These are phyloP conservation scores for Megamerina dolium DNA, from an alignment of 2,888 invertebrate genomes.

Conservation along the genomic window DNA sequence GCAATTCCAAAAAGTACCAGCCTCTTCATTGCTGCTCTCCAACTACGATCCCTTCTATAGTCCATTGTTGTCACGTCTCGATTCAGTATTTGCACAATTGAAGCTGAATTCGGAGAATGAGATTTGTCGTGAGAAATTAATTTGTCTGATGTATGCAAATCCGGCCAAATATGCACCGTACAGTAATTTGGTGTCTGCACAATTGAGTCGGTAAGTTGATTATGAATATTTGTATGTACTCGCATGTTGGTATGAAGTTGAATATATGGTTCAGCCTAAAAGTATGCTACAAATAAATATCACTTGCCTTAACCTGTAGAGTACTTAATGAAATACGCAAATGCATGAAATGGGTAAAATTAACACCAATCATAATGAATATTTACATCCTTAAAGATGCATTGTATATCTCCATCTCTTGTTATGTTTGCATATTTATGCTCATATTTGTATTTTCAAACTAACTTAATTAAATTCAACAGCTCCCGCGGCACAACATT, in stretches of 20 bases:
- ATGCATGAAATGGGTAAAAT: too few relatives aligned
- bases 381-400: too few relatives aligned
- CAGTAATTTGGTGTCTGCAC: constrained; percentile 82
- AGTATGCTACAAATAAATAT: constrained; percentile 22
- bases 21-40: constrained; percentile 72
- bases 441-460: too few relatives aligned
- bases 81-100: constrained; percentile 72
- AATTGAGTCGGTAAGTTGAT: constrained; percentile 68
- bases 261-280: constrained; percentile 18
- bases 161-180: constrained; percentile 86
- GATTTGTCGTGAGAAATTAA: constrained; percentile 72
- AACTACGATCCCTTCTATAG: constrained; percentile 90
- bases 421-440: too few relatives aligned
- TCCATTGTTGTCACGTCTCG: constrained; percentile 74
- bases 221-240: not conserved
- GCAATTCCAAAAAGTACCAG: constrained; percentile 80
- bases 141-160: constrained; percentile 82
- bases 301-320: not conserved
- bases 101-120: constrained; percentile 63
- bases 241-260: not conserved
- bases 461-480: too few relatives aligned
- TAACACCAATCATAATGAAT: too few relatives aligned
- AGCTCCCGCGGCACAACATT: too few relatives aligned
- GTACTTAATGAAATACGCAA: not conserved
- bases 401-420: too few relatives aligned